Evolutionary conservation across 2,888 invertebrate species (phyloP).

Genomic region (Ornithoptera alexandrae): DNA sequence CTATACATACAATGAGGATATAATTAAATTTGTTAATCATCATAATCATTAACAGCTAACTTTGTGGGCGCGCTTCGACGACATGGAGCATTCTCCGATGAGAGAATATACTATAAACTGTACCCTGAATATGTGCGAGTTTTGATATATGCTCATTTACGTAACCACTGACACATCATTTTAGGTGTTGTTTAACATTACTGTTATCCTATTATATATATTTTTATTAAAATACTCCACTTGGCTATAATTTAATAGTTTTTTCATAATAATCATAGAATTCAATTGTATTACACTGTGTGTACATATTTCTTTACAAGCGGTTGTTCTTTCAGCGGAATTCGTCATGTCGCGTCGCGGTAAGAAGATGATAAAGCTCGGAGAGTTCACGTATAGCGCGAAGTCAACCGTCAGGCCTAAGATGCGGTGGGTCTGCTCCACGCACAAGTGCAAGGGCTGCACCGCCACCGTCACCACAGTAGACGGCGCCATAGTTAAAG

Average conservation of each 20-base stretch:
- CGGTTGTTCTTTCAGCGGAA: slow-evolving; percentile 35
- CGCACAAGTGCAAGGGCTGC: slow-evolving; percentile 40
- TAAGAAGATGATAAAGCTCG: slow-evolving; percentile 36
- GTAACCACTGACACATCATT: too few relatives aligned
- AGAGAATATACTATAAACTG: too few relatives aligned
- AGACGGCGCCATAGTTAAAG: slow-evolving; percentile 38
- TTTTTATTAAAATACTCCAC: too few relatives aligned
- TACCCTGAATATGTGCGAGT: too few relatives aligned
- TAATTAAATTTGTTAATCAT: slow-evolving; percentile 30
- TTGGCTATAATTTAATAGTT: too few relatives aligned
- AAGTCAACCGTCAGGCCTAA: slow-evolving; percentile 18
- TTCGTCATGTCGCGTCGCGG: slow-evolving; percentile 38
- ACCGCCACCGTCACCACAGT: slow-evolving; percentile 39
- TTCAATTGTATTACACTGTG: too few relatives aligned
- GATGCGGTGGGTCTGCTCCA: slow-evolving; percentile 46
- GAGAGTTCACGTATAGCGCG: slow-evolving; percentile 40
- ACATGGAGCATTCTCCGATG: too few relatives aligned
- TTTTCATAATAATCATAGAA: too few relatives aligned
- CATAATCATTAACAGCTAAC: slow-evolving; percentile 28
- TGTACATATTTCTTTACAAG: background rate
- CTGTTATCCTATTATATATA: too few relatives aligned
- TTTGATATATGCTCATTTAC: too few relatives aligned
- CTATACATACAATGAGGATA: slow-evolving; percentile 33
- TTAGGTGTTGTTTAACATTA: too few relatives aligned
- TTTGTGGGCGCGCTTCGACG: too few relatives aligned